Evolutionary conservation across 2,888 invertebrate genomes (phyloP).

Genomic region (Cataglyphis livida): DNA sequence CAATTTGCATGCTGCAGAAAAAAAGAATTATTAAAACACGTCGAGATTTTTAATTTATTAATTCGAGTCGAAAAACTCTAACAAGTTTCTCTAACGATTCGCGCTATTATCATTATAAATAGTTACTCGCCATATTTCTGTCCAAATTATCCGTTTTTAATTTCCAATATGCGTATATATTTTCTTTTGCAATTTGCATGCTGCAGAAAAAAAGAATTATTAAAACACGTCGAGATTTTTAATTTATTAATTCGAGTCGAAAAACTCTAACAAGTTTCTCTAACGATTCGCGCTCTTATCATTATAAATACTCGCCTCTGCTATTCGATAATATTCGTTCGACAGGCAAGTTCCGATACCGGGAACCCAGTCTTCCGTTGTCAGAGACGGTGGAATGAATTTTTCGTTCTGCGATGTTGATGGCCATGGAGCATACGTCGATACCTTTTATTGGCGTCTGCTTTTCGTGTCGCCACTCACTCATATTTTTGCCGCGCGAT

Average conservation of each 20-base stretch:
- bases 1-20: not conserved
- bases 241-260: slow-evolving; percentile 17
- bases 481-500: slow-evolving; percentile 60
- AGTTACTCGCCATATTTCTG: not conserved
- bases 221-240: slow-evolving; percentile 2
- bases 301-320: slow-evolving; percentile 21
- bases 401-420: slow-evolving; percentile 58
- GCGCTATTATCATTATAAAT: too few relatives aligned
- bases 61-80: not conserved
- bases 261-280: slow-evolving; percentile 22
- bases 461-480: slow-evolving; percentile 47
- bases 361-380: slow-evolving; percentile 23
- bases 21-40: slow-evolving; percentile 16
- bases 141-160: not conserved
- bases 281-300: not conserved
- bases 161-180: not conserved
- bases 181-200: too few relatives aligned
- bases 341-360: slow-evolving; percentile 41
- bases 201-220: too few relatives aligned
- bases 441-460: slow-evolving; percentile 61
- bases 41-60: slow-evolving; percentile 18
- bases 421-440: slow-evolving; percentile 50
- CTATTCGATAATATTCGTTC: slow-evolving; percentile 20
- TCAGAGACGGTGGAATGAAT: slow-evolving; percentile 54
- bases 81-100: too few relatives aligned